Evolutionary conservation across 2,113 vertebrate genomes (phyloP), one percentile per base, ranked within the genome.

Genomic region (Cyanocitta stelleri): DNA sequence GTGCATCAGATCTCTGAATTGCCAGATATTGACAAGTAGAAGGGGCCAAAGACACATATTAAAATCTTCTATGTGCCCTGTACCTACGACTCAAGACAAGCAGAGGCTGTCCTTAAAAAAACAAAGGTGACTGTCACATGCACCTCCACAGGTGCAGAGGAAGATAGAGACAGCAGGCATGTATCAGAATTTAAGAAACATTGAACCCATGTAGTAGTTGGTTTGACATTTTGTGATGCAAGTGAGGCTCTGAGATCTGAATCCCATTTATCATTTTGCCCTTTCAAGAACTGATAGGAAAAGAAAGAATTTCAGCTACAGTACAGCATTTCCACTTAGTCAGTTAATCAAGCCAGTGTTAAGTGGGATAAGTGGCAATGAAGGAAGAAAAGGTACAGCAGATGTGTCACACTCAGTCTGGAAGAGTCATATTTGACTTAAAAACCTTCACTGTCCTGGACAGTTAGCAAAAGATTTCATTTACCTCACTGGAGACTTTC

Each of bases 281-380:
- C 58, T 97, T 96, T 96, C 89, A 94, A 78, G 41, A 80, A 55
- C 72, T 92, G 85, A 87, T 95, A 85, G 69, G 51, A 49, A 85
- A 91, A 76, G 51, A 95, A 55, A 92, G 56, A 84, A 90, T 87
- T 94, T 90, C 85, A 95, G 55, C 48, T 77, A 68, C 76, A 75
- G 68, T 85, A 95, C 89, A 87, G 73, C 49, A 85, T 87, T 95
- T 95, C 80, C 73, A 95, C 66, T 87, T 86, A 94, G 85, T 52
- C 67, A 74, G 87, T 75, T 96, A 94, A 95, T 96, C 87, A 90
- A 94, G 68, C 21, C 63, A 84, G 59, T 0, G 0, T 88, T 88
- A 95, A 96, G 90, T 81, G 83, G 82, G 61, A 59, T 92, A 95
- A 93, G 73, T 90, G 79, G 75, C 59, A 92, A 81, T 64, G 82